Conservation (phyloP, 2,888 invertebrate genomes). For the Asteroscopus sphinx region DNA sequence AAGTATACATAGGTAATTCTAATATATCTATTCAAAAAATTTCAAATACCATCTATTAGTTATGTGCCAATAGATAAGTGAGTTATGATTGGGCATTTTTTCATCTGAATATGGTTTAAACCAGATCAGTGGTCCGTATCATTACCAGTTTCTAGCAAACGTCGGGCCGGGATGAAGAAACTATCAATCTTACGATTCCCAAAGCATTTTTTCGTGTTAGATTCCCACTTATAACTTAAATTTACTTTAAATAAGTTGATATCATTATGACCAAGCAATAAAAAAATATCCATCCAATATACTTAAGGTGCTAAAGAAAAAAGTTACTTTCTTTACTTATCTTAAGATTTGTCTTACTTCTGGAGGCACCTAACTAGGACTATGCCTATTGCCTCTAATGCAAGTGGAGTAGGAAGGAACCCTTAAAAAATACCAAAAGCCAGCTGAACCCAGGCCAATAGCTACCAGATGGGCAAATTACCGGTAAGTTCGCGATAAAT, state of each 20-base stretch:
- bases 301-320: not conserved
- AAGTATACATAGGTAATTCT: too few relatives aligned
- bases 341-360: too few relatives aligned
- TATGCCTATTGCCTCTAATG: too few relatives aligned
- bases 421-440: too few relatives aligned
- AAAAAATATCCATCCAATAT: conserved; percentile 4
- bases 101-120: conserved; percentile 64
- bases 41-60: not conserved
- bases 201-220: conserved; percentile 55
- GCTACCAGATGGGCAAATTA: too few relatives aligned
- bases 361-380: too few relatives aligned
- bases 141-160: conserved; percentile 69
- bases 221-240: conserved; percentile 55
- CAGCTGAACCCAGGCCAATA: too few relatives aligned
- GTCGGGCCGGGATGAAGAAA: conserved; percentile 66
- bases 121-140: conserved; percentile 75
- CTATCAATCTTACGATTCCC: conserved; percentile 67
- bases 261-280: conserved; percentile 42
- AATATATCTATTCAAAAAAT: not conserved
- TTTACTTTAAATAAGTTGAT: conserved; percentile 46
- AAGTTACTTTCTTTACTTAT: not conserved
- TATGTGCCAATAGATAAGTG: conserved; percentile 28
- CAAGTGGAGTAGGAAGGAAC: too few relatives aligned
- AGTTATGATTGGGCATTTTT: conserved; percentile 67
- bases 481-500: too few relatives aligned